Evolutionary conservation across 2,113 vertebrate genomes (phyloP), one percentile per base, ranked within the genome.

Genomic region (Andinoacara biseriatus): DNA sequence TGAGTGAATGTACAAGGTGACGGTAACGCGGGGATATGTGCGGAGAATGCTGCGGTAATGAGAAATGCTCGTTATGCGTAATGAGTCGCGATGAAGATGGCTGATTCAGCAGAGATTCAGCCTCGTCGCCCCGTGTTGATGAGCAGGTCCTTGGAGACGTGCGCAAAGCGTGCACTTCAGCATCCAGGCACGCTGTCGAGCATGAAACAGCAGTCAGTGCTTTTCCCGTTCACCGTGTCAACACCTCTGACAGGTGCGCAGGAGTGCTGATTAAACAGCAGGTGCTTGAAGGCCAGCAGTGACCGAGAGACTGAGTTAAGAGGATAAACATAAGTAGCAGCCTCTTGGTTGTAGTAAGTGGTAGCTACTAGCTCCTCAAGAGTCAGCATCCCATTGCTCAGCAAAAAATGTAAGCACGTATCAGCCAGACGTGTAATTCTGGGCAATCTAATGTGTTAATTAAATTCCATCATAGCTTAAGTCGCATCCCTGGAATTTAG

Each of bases 291-390:
- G 40, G 67, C 11, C 74, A 18, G 75, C 80, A 77, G 56, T 74
- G 78, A 33, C 67, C 1, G 4, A 52, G 60, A 69, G 56, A 54
- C 76, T 22, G 18, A 46, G 67, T 87, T 92, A 90, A 91, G 83
- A 88, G 86, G 92, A 92, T 92, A 29, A 88, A 80, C 80, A 81
- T 74, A 79, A 90, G 81, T 62, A 80, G 86, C 22, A 60, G 58
- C 65, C 29, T 35, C 59, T 10, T 26, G 35, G 58, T 69, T 54
- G 49, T 52, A 49, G 63, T 10, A 43, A 29, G 62, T 49, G 43
- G 46, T 49, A 78, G 72, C 76, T 52, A 13, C 56, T 5, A 46
- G 82, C 58, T 83, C 17, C n/a, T 86, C 20, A n/a, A 31, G 43
- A 40, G 10, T 78, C 57, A 74, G 20, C 65, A 54, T 35, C 5